Evolutionary conservation across 2,888 invertebrate species (phyloP), one percentile per base, ranked within the genome.

Genomic region (Tolmerus cingulatus): DNA sequence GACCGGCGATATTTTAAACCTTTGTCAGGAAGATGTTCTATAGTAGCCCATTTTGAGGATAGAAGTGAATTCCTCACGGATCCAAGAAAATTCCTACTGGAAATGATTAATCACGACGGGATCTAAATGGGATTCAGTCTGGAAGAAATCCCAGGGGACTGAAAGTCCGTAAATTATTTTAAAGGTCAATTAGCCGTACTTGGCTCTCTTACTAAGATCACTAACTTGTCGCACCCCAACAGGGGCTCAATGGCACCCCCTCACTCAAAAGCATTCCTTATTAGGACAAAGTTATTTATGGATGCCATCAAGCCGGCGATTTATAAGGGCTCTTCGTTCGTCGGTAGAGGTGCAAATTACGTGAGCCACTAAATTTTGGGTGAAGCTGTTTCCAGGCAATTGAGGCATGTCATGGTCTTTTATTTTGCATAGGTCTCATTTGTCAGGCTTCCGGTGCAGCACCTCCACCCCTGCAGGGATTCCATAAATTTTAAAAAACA

Each of bases 101-200:
- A 66, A 66, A 66, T 66, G 66, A 66, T 66, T 66, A 66, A 66
- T 66, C 66, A 66, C 66, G 27, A 19, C 66, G 66, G 55, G 66
- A 66, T 19, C 19, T 66, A 27, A 66, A 66, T 66, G 66, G 66
- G 19, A 66, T 19, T 23, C 79, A 16, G 51, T 79, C 51, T 79
- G n/a, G 79, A 14, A 79, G 51, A 30, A 23, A 46, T 78, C 43
- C 37, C 27, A 14, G 30, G 30, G 51, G 23, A 79, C 23, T 79
- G 79, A 46, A 27, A 79, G 51, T 46, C 51, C 51, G 79, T 79
- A 79, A 79, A 79, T 79, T 79, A 79, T 79, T 79, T 79, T 79
- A 79, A 79, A 51, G 40, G 79, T 51, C 79, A 79, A 79, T 79
- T 79, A 79, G 23, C 79, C 51, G 19, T 27, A 46, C 30, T 66